phyloP scores from a whole-genome alignment of 1,140 invertebrate genomes.

The Pentalonia nigronervosa region DNA sequence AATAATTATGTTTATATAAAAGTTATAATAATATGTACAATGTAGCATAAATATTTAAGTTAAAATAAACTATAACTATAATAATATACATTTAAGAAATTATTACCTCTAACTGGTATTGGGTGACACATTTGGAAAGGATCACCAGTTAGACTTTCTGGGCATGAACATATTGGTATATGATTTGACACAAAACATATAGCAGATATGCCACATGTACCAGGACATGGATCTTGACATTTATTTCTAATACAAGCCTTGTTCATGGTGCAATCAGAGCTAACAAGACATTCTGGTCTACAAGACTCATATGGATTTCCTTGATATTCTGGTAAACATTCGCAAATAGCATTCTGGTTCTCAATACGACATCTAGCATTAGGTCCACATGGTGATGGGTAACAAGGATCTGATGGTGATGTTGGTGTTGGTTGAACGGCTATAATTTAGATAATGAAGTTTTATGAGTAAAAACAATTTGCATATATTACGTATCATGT shows the following conservation, averaged over 20 bases:
- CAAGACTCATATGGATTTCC: constrained; percentile 83
- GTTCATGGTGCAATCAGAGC: constrained; percentile 80
- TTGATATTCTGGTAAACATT: constrained; percentile 76
- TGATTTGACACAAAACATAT: constrained; percentile 75
- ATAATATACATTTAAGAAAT: background rate
- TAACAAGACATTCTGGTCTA: constrained; percentile 79
- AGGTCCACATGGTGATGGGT: constrained; percentile 73
- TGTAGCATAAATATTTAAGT: background rate
- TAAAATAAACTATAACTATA: background rate
- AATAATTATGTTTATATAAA: background rate
- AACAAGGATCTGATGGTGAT: constrained; percentile 69
- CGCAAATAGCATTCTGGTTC: constrained; percentile 69
- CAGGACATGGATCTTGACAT: constrained; percentile 82
- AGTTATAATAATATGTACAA: background rate
- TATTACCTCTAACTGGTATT: constrained; percentile 59
- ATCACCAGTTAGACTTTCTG: constrained; percentile 70
- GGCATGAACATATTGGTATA: constrained; percentile 75
- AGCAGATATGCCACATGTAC: constrained; percentile 72
- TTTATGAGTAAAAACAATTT: background rate
- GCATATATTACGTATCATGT: background rate
- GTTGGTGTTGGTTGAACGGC: constrained; percentile 58
- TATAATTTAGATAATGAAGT: constrained; percentile 45
- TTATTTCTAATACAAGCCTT: constrained; percentile 80
- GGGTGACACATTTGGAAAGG: constrained; percentile 69
- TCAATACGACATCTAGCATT: constrained; percentile 73